Evolutionary conservation across 2,797 vertebrate genomes (phyloP), one percentile per base, ranked within the genome.

Genomic region (Anabacerthia variegaticeps): DNA sequence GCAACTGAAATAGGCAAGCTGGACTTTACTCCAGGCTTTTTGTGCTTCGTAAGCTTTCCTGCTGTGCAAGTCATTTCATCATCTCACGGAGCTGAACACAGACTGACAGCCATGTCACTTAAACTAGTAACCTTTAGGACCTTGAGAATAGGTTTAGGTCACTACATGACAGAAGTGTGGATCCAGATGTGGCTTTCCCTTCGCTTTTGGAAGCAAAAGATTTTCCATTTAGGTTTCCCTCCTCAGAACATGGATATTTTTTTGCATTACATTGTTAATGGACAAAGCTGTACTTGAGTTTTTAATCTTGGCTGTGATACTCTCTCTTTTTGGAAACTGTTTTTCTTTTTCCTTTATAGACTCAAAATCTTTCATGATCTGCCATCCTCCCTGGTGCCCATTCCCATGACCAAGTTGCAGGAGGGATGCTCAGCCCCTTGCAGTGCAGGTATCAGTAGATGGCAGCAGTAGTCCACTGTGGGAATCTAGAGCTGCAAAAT

Each of bases 381-480:
- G 43, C 65, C 54, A 21, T 17, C 6, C 21, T 8, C 7, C 58
- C n/a, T 32, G 62, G 30, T 27, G 14, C 32, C 0, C 6, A 27
- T 26, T n/a, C 10, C 36, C 7, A 1, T 12, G 14, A 41, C 36
- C 18, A 28, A 37, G 61, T 10, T 54, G 26, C 58, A 39, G 55
- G 22, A 73, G 43, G 6, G 55, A 23, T 74, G 36, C 72, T 84
- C 55, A 36, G 82, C 32, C 83, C 32, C 30, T 24, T 43, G 52
- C 41, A 41, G 36, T 22, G 49, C 5, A 2, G 12, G 0, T 20
- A 69, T 75, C 98, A 96, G 96, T 96, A 98, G 98, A 95, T 98
- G 98, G 98, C 97, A 98, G 96, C 96, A 98, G 84, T 93, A 84
- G 68, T 73, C 95, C 95, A 67, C 4, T 12, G 15, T 82, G 88